Percentiles rank a stretch among this genome's conserved stretches.
These are phyloP conservation scores for Lucinisca nassula DNA, from an alignment of 2,888 invertebrate species.

Conservation along the genomic window DNA sequence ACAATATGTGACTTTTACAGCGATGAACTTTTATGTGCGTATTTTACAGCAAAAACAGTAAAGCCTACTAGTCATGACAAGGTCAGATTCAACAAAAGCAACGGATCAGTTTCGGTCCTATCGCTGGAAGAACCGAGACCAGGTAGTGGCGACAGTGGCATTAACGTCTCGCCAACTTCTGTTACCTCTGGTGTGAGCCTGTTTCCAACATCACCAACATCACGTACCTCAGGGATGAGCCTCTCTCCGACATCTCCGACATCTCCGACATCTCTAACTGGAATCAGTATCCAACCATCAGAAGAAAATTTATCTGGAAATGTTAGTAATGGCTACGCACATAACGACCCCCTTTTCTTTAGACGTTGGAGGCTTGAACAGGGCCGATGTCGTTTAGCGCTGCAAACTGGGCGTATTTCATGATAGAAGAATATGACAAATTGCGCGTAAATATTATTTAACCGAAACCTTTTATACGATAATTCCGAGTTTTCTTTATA, in stretches of 20 bases:
- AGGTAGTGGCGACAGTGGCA: background rate
- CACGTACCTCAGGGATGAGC: no score
- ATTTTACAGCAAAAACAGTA: no score
- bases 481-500: no score
- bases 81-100: background rate
- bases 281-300: background rate
- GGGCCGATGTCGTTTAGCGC: background rate
- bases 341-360: background rate
- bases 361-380: background rate
- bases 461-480: no score
- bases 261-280: no score
- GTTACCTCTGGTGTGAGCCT: no score
- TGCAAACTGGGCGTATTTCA: background rate
- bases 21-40: no score
- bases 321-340: background rate
- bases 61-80: background rate
- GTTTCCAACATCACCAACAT: background rate
- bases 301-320: background rate
- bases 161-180: background rate
- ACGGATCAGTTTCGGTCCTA: background rate
- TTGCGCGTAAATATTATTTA: no score
- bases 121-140: background rate
- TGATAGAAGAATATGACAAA: no score
- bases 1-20: no score
- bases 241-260: no score